phyloP scores from a whole-genome alignment of 2,888 invertebrate genomes.

The Ceraclea dissimilis region DNA sequence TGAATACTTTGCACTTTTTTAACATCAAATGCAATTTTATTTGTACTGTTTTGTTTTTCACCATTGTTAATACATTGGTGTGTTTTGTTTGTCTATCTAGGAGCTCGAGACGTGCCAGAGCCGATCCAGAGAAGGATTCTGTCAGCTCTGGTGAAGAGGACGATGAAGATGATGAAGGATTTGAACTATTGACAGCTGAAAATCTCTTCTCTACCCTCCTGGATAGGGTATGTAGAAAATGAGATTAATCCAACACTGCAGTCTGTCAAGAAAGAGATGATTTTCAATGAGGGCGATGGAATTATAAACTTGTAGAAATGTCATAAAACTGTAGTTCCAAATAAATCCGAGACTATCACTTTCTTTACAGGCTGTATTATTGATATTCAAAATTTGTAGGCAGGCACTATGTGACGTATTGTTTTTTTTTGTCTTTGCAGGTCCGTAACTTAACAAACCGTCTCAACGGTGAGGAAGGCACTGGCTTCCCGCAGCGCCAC shows the following conservation, averaged over 20 bases:
- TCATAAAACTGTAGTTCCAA: too few species aligned
- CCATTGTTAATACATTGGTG: too few species aligned
- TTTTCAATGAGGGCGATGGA: too few species aligned
- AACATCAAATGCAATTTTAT: neutral
- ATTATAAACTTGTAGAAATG: too few species aligned
- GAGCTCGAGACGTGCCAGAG: slow-evolving; percentile 62
- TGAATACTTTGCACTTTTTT: neutral
- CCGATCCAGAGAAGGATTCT: slow-evolving; percentile 71
- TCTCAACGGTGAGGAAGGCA: slow-evolving; percentile 74
- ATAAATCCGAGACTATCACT: too few species aligned
- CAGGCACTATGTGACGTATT: too few species aligned
- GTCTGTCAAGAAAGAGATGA: too few species aligned
- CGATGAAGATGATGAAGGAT: slow-evolving; percentile 70
- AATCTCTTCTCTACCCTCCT: slow-evolving; percentile 81
- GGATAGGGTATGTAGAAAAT: slow-evolving; percentile 66
- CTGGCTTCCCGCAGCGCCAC: slow-evolving; percentile 43
- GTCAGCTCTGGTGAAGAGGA: slow-evolving; percentile 83
- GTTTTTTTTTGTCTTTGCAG: slow-evolving; percentile 35
- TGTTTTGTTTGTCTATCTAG: slow-evolving; percentile 32
- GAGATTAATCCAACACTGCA: too few species aligned
- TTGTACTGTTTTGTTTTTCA: neutral
- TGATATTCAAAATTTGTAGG: too few species aligned
- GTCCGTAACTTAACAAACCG: slow-evolving; percentile 78
- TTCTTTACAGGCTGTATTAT: too few species aligned
- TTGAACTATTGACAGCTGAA: slow-evolving; percentile 85